Conservation (phyloP, 2,113 vertebrate species). For the Pardalotus punctatus region DNA sequence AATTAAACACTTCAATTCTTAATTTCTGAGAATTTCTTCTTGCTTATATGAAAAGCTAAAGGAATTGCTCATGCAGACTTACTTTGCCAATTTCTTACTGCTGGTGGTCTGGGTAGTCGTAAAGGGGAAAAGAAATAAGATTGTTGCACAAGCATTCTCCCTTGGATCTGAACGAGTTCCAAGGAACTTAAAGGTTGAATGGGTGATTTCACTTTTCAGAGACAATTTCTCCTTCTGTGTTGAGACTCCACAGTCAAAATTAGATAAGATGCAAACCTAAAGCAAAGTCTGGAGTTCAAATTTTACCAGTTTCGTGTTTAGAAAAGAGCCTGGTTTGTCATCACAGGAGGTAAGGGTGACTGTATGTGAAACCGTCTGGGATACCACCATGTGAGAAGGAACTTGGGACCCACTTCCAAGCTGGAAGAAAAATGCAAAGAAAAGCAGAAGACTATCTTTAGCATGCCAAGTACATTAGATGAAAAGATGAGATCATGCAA, state of each 20-base stretch:
- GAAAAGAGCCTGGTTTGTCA: background rate
- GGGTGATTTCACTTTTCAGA: background rate
- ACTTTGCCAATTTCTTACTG: background rate
- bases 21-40: conserved; percentile 42
- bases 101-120: background rate
- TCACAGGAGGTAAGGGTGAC: background rate
- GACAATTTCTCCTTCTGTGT: background rate
- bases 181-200: background rate
- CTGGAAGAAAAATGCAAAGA: conserved; percentile 13
- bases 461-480: conserved; percentile 3
- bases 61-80: background rate
- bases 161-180: background rate
- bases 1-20: conserved; percentile 45
- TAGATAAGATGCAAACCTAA: background rate
- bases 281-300: background rate
- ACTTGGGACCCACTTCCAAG: conserved; percentile 4
- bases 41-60: conserved; percentile 4
- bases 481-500: conserved; percentile 1
- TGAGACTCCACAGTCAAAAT: conserved; percentile 1
- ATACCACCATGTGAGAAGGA: background rate
- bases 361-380: background rate
- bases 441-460: conserved; percentile 29
- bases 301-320: background rate
- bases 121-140: background rate
- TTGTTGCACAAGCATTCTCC: background rate